Conservation (phyloP, 2,888 invertebrate genomes). For the Drosophila pseudotalamancana region DNA sequence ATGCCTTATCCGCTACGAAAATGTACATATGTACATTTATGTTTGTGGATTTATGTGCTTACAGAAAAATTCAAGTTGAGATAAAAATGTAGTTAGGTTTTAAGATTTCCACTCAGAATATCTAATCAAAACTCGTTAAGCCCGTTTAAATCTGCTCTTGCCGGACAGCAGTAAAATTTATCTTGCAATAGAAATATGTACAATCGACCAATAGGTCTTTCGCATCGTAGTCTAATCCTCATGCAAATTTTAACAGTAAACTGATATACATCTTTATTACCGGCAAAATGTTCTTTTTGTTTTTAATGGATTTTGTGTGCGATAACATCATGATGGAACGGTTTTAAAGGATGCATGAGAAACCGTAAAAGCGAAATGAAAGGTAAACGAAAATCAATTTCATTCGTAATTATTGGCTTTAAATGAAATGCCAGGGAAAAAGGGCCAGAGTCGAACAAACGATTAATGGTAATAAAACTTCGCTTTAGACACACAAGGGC, state of each 20-base stretch:
- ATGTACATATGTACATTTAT: neutral
- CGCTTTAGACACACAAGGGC: constrained; percentile 30
- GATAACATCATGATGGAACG: constrained; percentile 24
- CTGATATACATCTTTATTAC: no score
- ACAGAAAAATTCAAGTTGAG: no score
- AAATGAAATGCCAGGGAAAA: constrained; percentile 35
- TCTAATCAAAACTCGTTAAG: neutral
- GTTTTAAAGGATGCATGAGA: constrained; percentile 43
- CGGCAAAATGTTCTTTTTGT: neutral
- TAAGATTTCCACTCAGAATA: neutral
- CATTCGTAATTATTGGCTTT: constrained; percentile 22
- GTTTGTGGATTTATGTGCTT: neutral
- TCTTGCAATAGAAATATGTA: no score
- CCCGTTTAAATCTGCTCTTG: neutral
- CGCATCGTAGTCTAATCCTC: no score
- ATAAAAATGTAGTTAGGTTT: no score
- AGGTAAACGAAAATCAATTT: constrained; percentile 70
- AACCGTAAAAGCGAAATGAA: constrained; percentile 31
- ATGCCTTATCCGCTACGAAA: neutral
- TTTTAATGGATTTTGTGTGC: constrained; percentile 13
- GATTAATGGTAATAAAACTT: constrained; percentile 62
- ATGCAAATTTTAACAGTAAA: no score
- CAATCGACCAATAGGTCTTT: no score
- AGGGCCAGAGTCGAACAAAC: constrained; percentile 5
- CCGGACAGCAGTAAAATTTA: neutral